phyloP scores from a whole-genome alignment of 2,113 vertebrate species.

The Otis tarda region DNA sequence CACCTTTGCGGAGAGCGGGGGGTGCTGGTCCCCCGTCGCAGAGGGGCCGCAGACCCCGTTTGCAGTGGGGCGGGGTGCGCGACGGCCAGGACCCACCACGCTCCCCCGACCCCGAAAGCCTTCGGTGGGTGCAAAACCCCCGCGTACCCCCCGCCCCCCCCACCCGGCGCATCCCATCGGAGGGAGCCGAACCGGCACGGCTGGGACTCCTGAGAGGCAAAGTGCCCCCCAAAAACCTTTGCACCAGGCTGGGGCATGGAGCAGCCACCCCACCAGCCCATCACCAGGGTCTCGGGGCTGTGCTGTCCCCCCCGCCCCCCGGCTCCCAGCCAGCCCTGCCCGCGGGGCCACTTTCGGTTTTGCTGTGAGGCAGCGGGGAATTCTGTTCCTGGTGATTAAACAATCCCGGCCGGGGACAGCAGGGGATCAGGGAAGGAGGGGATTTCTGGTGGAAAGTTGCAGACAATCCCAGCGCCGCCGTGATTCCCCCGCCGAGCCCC shows the following conservation, averaged over 20 bases:
- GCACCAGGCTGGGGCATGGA: neutral
- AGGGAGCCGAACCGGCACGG: accelerated
- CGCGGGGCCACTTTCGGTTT: conserved; percentile 22
- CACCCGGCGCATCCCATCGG: neutral
- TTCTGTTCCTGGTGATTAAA: neutral
- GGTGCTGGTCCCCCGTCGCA: accelerated
- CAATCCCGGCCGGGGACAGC: neutral
- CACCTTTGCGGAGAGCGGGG: neutral
- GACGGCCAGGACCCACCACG: accelerated
- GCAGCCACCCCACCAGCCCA: neutral
- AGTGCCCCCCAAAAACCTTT: neutral
- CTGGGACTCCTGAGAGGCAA: neutral
- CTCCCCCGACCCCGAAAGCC: accelerated
- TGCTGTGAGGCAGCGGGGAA: conserved; percentile 19
- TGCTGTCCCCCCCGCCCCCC: neutral
- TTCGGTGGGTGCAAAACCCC: neutral
- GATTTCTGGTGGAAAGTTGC: conserved; percentile 69
- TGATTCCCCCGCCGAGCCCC: neutral
- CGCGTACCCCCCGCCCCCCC: accelerated
- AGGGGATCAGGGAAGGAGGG: neutral
- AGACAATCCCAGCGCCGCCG: neutral
- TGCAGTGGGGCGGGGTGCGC: neutral
- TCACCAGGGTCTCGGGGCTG: neutral
- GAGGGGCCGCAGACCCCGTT: neutral
- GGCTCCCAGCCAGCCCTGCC: neutral